Evolutionary conservation across 2,113 vertebrate species (phyloP), one percentile per base, ranked within the genome.

Genomic region (Lampris incognitus): DNA sequence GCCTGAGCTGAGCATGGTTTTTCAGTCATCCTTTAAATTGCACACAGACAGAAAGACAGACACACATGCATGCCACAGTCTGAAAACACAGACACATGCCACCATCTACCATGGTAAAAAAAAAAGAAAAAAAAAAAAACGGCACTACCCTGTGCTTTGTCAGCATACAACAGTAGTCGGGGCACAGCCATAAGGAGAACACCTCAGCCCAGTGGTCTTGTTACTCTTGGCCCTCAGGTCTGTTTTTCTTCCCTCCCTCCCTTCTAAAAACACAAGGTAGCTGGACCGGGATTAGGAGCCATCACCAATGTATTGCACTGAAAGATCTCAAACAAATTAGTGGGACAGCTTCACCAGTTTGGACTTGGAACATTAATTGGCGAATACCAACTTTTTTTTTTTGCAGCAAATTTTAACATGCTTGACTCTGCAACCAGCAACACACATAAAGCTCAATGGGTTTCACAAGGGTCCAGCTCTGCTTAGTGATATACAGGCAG

Each of bases 161-260:
- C 89, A 90, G 87, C 80, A 86, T 40, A 46, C 38, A 70, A 52
- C 63, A 48, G 0, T 74, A 71, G 69, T 74, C 56, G 3, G 58
- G 63, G 37, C 52, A 71, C 6, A 11, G 67, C 78, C 86, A 78
- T 66, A 76, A 79, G 72, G 79, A 63, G 68, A 84, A 72, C 71
- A 86, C 84, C 82, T 80, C 66, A 79, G 81, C 71, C 73, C 85
- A 82, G 66, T 74, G 54, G 68, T 49, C 66, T 36, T 89, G 89
- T 90, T 92, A 67, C 78, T 90, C 58, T 90, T 90, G 90, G 92
- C 90, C 42, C 50, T 38, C 61, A 58, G 63, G 76, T 6, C 44
- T 81, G 52, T 83, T 89, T 88, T 86, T 71, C 76, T 82, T 82
- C 52, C 83, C 63, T 59, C 63, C 52, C 55, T 48, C 72, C 44